Evolutionary conservation across 2,888 invertebrate genomes (phyloP), one percentile per base, ranked within the genome.

Genomic region (Microchrysa polita): DNA sequence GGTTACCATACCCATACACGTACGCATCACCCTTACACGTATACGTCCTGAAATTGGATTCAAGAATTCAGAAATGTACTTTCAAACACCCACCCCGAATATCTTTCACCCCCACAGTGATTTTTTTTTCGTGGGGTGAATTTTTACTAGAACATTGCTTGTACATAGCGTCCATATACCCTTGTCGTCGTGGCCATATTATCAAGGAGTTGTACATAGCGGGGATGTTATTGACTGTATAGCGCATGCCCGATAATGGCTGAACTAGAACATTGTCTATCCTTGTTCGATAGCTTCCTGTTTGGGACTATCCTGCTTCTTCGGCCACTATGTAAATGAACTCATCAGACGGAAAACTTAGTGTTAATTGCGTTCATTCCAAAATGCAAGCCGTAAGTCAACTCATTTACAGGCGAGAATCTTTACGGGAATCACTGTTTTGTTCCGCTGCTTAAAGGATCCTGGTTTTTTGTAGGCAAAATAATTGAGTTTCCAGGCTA

Each of bases 291-390:
- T 61, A 5, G 5, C 10, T 16, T n/a, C 53, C 22, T 5, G 52
- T 23, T 22, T 16, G 42, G 12, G 42, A 42, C n/a, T 22, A 23
- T 16, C 55, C 55, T 42, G n/a, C 69, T 55, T 40, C 40, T 16
- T 55, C 69, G 4, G 9, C n/a, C 14, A 48, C 71, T 73, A 75
- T 75, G 75, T 73, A 75, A 75, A 75, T 75, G 75, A 75, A 73
- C 72, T 75, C 75, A 75, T 75, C 74, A 75, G 69, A 71, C 65
- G 67, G 53, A 67, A 55, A 75, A 72, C 73, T 75, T 75, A 75
- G 75, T 73, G 75, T 74, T 75, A 75, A 75, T 75, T 75, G 75
- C 75, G 74, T 74, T 74, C 71, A 75, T 75, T 75, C 74, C 57
- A 55, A 74, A 73, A 73, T 73, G 74, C 74, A 69, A 73, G 71